These are phyloP conservation scores for Dicrurus megarhynchus DNA, from an alignment of 2,113 vertebrate species.

Conservation along the genomic window DNA sequence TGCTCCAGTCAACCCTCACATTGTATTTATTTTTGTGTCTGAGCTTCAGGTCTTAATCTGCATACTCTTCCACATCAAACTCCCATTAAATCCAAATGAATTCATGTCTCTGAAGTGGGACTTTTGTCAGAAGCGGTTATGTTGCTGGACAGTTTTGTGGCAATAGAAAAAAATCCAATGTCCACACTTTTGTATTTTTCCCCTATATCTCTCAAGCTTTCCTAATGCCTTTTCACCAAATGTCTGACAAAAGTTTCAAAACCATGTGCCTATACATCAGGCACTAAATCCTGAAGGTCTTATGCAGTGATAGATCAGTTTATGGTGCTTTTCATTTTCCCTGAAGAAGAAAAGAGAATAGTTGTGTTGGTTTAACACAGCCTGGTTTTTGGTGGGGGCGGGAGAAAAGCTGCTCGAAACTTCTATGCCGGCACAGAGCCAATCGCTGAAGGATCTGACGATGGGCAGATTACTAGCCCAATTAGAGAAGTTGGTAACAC, in stretches of 20 bases:
- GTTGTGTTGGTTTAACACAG: not conserved
- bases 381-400: not conserved
- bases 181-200: not conserved
- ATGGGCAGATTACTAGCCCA: not conserved
- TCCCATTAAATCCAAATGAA: not conserved
- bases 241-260: not conserved
- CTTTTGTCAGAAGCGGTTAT: not conserved
- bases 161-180: not conserved
- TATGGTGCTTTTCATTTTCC: not conserved
- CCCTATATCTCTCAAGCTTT: not conserved
- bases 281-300: not conserved
- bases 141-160: not conserved
- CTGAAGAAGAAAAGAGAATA: not conserved
- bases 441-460: not conserved
- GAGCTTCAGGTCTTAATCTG: not conserved
- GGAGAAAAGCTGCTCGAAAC: not conserved
- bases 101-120: not conserved
- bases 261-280: not conserved
- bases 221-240: not conserved
- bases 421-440: not conserved
- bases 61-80: not conserved
- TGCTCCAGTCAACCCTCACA: not conserved
- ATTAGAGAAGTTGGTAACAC: not conserved
- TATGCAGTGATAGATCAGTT: fast-evolving
- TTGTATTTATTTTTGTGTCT: not conserved